These are phyloP conservation scores for Ormyrus nitidulus DNA, from an alignment of 2,888 invertebrate species.

Conservation along the genomic window DNA sequence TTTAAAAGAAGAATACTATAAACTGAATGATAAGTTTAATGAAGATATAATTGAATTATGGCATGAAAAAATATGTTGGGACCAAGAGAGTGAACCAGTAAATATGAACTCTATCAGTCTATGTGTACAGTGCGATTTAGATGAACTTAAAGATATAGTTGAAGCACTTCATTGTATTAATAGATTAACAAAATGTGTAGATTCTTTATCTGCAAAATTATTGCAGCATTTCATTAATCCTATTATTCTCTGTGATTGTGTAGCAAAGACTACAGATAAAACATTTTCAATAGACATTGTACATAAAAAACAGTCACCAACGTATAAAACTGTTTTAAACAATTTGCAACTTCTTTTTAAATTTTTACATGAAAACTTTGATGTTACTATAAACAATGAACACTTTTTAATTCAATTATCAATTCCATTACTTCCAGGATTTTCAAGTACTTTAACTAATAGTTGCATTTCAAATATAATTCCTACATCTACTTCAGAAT, in stretches of 20 bases:
- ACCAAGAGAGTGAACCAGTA: conserved; percentile 55
- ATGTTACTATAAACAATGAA: conserved; percentile 75
- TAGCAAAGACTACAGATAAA: conserved; percentile 74
- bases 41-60: conserved; percentile 76
- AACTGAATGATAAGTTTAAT: conserved; percentile 76
- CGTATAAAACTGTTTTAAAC: conserved; percentile 78
- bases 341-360: conserved; percentile 79
- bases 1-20: conserved; percentile 75
- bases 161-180: conserved; percentile 73
- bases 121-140: conserved; percentile 57
- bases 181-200: conserved; percentile 77
- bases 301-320: conserved; percentile 71
- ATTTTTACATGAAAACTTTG: conserved; percentile 79
- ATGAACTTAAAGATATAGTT: conserved; percentile 72
- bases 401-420: conserved; percentile 78
- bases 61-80: conserved; percentile 76
- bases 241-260: conserved; percentile 77
- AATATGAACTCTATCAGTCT: conserved; percentile 47
- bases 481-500: conserved; percentile 84
- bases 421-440: conserved; percentile 77
- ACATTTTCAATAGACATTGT: conserved; percentile 75
- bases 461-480: conserved; percentile 86
- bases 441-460: conserved; percentile 82
- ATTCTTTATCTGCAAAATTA: conserved; percentile 79
- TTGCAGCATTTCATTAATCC: conserved; percentile 79